These are phyloP conservation scores for Sthenelais limicola DNA, from an alignment of 2,888 invertebrate species.

Conservation along the genomic window DNA sequence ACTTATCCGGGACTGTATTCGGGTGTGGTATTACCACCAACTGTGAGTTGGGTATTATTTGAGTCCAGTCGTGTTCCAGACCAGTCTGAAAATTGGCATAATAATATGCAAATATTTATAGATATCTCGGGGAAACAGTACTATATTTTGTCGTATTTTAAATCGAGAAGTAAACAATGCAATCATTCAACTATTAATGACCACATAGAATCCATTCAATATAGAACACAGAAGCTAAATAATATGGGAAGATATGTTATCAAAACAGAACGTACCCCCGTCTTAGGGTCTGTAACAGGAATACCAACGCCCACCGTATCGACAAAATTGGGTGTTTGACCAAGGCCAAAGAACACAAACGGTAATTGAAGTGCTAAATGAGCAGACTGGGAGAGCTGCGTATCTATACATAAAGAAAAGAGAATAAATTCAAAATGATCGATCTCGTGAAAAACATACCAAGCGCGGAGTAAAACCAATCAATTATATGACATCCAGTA, in stretches of 20 bases:
- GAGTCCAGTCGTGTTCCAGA: conserved; percentile 79
- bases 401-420: conserved; percentile 78
- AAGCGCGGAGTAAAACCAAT: no score
- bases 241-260: no score
- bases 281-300: conserved; percentile 53
- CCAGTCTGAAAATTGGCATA: conserved; percentile 13
- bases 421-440: no score
- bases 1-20: conserved; percentile 78
- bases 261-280: not conserved
- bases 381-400: conserved; percentile 92
- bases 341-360: conserved; percentile 96
- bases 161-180: no score
- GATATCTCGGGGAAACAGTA: no score
- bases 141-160: no score
- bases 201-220: no score
- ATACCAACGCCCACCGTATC: conserved; percentile 87
- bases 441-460: no score
- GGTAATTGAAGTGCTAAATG: conserved; percentile 95
- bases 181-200: no score
- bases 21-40: conserved; percentile 93
- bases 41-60: conserved; percentile 97
- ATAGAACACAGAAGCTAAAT: no score
- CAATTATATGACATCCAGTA: not conserved
- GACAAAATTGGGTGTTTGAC: conserved; percentile 97
- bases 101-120: no score